Conservation (phyloP, 2,888 invertebrate species). For the Tachystola acroxantha region DNA sequence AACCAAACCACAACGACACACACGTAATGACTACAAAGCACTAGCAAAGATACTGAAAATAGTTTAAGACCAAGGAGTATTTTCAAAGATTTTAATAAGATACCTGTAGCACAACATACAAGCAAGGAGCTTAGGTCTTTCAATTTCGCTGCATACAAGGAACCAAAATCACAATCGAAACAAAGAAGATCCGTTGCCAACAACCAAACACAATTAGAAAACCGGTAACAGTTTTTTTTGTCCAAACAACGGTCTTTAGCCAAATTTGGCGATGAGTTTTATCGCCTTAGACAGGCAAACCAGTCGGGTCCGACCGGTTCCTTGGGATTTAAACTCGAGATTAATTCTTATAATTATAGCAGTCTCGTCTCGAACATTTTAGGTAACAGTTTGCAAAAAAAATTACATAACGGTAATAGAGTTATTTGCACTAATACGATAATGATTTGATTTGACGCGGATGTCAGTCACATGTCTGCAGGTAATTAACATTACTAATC, state of each 20-base stretch:
- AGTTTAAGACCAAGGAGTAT: no score
- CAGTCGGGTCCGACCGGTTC: conserved; percentile 19
- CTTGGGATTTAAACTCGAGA: not conserved
- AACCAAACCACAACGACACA: no score
- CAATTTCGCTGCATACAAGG: no score
- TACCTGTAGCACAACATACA: no score
- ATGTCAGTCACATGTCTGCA: not conserved
- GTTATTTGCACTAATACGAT: not conserved
- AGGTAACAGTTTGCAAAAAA: not conserved
- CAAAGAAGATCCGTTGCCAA: not conserved
- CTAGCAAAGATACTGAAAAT: no score
- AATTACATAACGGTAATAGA: not conserved
- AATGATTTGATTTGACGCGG: not conserved
- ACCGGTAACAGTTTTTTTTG: not conserved
- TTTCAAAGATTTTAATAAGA: no score
- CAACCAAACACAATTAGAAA: not conserved
- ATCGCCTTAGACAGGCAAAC: conserved; percentile 6
- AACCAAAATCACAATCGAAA: not conserved
- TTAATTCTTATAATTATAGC: not conserved
- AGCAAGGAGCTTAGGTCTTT: no score
- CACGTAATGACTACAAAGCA: no score
- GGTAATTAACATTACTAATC: conserved; percentile 1
- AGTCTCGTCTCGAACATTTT: not conserved
- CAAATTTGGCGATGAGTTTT: conserved; percentile 14
- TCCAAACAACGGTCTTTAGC: conserved; percentile 11